Evolutionary conservation across 2,797 vertebrate genomes (phyloP), one percentile per base, ranked within the genome.

Genomic region (Sparidentex hasta): DNA sequence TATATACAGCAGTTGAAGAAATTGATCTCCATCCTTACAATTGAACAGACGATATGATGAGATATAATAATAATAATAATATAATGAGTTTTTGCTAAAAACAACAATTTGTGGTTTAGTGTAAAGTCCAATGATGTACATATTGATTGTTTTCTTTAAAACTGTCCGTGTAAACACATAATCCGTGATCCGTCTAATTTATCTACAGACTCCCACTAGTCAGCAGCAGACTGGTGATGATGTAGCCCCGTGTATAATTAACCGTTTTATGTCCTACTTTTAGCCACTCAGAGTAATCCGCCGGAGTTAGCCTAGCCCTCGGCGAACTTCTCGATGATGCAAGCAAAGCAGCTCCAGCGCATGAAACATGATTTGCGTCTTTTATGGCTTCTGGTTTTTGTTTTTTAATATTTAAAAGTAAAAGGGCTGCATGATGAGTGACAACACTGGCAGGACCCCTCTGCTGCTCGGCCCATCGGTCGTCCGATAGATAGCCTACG

Each of bases 221-320:
- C 72, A 46, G 67, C 62, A 27, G 50, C 12, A 20, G 52, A 48
- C 69, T 80, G 77, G 43, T 74, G 7, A 69, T 54, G 78, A 70
- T 74, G 76, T 50, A 56, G 74, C 74, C 18, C 13, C 81, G 77
- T 82, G 64, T 86, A 78, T 89, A 76, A 88, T 90, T 88, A 87
- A 86, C 82, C 76, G 82, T 86, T 55, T 4, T n/a, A 66, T 73
- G 87, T 65, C 84, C 71, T 64, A 83, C 65, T 82, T 90, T 83
- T 61, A 48, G 80, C 43, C 47, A 72, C 76, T 62, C 69, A 78
- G 64, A 76, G 81, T 88, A 81, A 74, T 77, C 65, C 5, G 33
- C 48, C 55, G 4, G 47, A 76, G 74, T 82, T 78, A 52, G 68
- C 68, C 20, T 4, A 71, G 52, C 71, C 76, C 72, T 52, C 43